phyloP scores from a whole-genome alignment of 2,797 vertebrate species.

The Oreortyx pictus region DNA sequence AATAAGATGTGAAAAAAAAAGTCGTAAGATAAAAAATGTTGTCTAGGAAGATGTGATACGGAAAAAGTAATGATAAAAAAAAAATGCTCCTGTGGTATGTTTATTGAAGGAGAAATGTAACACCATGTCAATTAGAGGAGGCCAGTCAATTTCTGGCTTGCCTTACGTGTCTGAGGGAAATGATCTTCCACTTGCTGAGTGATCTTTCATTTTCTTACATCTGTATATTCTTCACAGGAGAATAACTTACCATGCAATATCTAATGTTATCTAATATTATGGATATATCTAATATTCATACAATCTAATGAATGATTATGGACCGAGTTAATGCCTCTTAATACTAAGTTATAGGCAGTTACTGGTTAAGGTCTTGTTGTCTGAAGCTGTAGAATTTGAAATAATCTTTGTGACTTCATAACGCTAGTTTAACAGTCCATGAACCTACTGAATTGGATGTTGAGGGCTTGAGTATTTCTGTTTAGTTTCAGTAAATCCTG shows the following conservation, averaged over 20 bases:
- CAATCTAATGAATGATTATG: not conserved
- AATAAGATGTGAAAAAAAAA: not conserved
- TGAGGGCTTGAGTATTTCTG: not conserved
- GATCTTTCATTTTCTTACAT: not conserved
- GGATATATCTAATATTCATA: too few species aligned
- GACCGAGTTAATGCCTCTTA: not conserved
- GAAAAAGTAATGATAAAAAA: not conserved
- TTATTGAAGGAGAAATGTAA: not conserved
- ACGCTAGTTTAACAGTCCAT: not conserved
- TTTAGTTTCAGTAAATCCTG: not conserved
- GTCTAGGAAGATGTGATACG: not conserved
- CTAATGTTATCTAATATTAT: too few species aligned
- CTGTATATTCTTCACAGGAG: not conserved
- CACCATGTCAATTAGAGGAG: not conserved
- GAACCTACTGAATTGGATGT: not conserved
- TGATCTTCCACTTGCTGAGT: not conserved
- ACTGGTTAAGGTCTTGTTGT: not conserved
- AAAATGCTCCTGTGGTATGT: not conserved
- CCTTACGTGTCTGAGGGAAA: not conserved
- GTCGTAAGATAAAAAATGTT: not conserved
- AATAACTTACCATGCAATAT: not conserved
- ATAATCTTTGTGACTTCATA: not conserved
- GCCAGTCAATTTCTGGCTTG: not conserved
- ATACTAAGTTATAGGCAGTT: not conserved
- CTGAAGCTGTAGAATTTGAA: not conserved